phyloP scores from a whole-genome alignment of 2,797 vertebrate genomes.

The Basileuterus tristriatus region DNA sequence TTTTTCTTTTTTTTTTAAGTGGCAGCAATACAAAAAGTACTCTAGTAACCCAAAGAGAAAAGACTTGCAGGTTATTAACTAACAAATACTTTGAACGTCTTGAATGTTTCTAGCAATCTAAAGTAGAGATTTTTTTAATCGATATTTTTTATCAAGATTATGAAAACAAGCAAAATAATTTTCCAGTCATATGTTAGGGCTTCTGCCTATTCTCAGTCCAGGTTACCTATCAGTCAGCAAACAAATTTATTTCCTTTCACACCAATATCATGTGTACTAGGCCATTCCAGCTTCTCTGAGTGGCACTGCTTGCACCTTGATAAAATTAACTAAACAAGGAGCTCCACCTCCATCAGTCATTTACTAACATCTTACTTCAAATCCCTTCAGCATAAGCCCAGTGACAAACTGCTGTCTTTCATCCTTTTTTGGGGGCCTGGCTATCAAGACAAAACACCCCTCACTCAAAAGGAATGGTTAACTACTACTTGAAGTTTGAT shows the following conservation, averaged over 20 bases:
- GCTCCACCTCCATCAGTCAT: neutral
- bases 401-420: neutral
- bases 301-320: neutral
- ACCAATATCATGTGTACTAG: neutral
- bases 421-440: neutral
- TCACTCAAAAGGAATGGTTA: neutral
- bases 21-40: neutral
- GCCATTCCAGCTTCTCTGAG: neutral
- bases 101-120: neutral
- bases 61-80: neutral
- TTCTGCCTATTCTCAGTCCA: neutral
- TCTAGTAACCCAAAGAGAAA: neutral
- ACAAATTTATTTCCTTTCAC: neutral
- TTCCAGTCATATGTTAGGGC: neutral
- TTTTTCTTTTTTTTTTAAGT: neutral
- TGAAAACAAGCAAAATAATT: neutral
- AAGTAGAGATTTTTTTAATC: neutral
- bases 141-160: neutral
- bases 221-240: neutral
- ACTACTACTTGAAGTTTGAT: neutral
- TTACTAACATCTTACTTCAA: neutral
- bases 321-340: neutral
- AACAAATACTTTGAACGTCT: neutral
- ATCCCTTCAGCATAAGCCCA: neutral
- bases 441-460: neutral